These are phyloP conservation scores for Enteromius mattozi DNA, from an alignment of 2,797 vertebrate genomes.

Conservation along the genomic window DNA sequence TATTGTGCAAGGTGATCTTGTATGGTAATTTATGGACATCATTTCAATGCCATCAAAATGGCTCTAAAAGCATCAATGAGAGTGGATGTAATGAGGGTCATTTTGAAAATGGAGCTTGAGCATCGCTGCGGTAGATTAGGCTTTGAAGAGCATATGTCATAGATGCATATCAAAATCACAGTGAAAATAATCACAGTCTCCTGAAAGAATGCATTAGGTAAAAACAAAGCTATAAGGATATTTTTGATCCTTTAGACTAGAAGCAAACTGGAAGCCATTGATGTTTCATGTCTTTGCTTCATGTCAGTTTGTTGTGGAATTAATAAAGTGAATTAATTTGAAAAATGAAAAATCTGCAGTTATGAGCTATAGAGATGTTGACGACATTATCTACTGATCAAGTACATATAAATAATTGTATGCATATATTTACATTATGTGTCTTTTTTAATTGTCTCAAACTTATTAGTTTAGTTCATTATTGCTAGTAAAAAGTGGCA, in stretches of 20 bases:
- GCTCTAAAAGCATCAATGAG: constrained; percentile 41
- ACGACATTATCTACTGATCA: not conserved
- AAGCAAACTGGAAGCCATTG: constrained; percentile 36
- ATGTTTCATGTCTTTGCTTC: constrained; percentile 45
- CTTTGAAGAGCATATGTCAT: constrained; percentile 34
- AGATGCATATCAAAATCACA: constrained; percentile 45
- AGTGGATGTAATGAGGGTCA: constrained; percentile 22
- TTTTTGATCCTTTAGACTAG: constrained; percentile 38
- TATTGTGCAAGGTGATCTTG: constrained; percentile 16
- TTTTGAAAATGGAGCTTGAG: constrained; percentile 46
- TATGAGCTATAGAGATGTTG: not conserved
- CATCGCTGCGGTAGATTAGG: constrained; percentile 26
- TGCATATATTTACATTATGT: not conserved
- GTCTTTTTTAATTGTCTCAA: not conserved
- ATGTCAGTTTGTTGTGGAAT: constrained; percentile 38
- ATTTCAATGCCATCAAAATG: constrained; percentile 25
- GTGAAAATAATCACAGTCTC: constrained; percentile 35
- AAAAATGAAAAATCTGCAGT: not conserved
- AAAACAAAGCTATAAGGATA: constrained; percentile 41
- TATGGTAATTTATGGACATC: constrained; percentile 37
- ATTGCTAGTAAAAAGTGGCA: not conserved
- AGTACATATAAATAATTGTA: not conserved
- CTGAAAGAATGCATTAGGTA: constrained; percentile 22
- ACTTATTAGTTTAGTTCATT: not conserved
- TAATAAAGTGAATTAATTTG: not conserved